phyloP scores from a whole-genome alignment of 2,888 invertebrate genomes.

The Acronicta alni region DNA sequence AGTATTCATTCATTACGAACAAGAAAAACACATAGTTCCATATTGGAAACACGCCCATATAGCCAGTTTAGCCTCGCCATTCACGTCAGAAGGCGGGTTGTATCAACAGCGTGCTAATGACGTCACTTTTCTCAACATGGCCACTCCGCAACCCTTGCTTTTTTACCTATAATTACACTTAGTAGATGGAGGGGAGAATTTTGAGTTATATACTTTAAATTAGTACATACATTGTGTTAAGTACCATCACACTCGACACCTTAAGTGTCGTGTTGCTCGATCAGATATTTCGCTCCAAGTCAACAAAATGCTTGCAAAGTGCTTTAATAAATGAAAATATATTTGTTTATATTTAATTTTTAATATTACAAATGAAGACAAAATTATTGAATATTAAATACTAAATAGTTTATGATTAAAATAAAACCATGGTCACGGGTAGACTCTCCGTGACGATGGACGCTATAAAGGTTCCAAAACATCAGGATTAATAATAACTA shows the following conservation, averaged over 20 bases:
- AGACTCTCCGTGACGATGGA: no score
- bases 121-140: constrained; percentile 84
- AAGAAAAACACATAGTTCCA: constrained; percentile 51
- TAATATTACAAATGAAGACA: constrained; percentile 1
- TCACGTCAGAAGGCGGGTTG: constrained; percentile 82
- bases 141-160: constrained; percentile 79
- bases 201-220: constrained; percentile 52
- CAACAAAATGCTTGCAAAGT: neutral
- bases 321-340: neutral
- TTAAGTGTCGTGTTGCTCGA: constrained; percentile 2
- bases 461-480: no score
- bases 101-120: constrained; percentile 84
- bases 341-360: no score
- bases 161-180: constrained; percentile 76
- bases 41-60: constrained; percentile 75
- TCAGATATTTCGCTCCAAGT: constrained; percentile 3
- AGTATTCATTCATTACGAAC: constrained; percentile 41
- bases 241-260: no score
- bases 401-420: constrained; percentile 15
- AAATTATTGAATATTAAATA: neutral
- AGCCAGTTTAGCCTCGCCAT: constrained; percentile 70
- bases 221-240: constrained; percentile 42
- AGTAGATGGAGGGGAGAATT: constrained; percentile 61
- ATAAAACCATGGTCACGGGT: no score
- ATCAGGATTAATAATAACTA: constrained; percentile 43